A percentile compares a stretch with the other conserved stretches of the same genome.
Conservation (phyloP, 2,888 invertebrate genomes). For the Tetanocera ferruginea region DNA sequence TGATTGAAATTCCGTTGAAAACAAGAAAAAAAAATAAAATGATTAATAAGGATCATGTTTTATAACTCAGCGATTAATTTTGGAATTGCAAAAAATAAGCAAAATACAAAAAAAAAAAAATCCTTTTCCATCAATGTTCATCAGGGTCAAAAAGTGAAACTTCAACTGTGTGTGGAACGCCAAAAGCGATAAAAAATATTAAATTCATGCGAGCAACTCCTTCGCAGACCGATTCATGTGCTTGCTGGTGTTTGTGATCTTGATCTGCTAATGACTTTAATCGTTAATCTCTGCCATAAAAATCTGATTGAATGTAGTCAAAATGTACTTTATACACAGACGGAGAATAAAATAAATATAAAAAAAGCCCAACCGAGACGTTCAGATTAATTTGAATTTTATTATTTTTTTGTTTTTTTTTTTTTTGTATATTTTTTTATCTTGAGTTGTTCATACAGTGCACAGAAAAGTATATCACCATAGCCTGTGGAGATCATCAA, state of each 20-base stretch:
- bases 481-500: conserved; percentile 16
- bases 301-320: conserved; percentile 59
- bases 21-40: conserved; percentile 1
- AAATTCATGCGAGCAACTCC: neutral
- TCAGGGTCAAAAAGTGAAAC: neutral
- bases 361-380: conserved; percentile 1
- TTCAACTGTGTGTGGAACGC: neutral
- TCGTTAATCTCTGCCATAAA: conserved; percentile 67
- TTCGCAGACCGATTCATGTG: neutral
- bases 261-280: conserved; percentile 66
- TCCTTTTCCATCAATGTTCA: neutral
- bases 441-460: neutral
- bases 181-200: conserved; percentile 24
- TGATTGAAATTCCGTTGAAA: conserved; percentile 3
- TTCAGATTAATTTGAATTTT: conserved; percentile 39
- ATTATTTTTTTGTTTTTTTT: conserved; percentile 22
- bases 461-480: conserved; percentile 14
- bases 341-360: neutral
- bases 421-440: too few relatives aligned
- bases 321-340: conserved; percentile 14
- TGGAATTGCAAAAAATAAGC: neutral
- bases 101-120: neutral
- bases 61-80: conserved; percentile 35
- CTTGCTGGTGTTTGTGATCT: conserved; percentile 54
- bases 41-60: conserved; percentile 40